Percentiles rank a stretch among this genome's conserved stretches.
These are phyloP conservation scores for Prenolepis imparis DNA, from an alignment of 2,888 invertebrate genomes.

Conservation along the genomic window DNA sequence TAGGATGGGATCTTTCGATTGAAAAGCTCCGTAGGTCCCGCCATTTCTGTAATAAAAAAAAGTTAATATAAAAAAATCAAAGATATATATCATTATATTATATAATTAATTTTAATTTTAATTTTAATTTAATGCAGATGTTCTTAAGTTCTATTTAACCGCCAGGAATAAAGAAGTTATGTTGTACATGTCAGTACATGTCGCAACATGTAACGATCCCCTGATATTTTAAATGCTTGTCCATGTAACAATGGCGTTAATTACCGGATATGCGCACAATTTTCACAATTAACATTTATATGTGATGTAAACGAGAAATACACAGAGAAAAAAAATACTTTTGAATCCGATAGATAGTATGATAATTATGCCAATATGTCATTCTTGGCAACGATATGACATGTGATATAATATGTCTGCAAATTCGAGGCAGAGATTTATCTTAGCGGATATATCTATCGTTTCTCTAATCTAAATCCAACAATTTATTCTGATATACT, in stretches of 20 bases:
- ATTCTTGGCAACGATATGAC: constrained; percentile 19
- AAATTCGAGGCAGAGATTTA: constrained; percentile 11
- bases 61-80: neutral
- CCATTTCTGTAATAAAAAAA: constrained; percentile 76
- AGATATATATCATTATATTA: neutral
- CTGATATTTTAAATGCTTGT: constrained; percentile 9
- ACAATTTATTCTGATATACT: neutral
- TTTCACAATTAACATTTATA: constrained; percentile 13
- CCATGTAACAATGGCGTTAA: constrained; percentile 14
- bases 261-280: constrained; percentile 31
- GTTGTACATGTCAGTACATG: neutral
- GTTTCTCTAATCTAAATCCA: neutral
- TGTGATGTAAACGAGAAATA: neutral
- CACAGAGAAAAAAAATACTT: neutral
- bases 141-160: neutral
- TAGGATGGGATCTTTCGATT: constrained; percentile 87
- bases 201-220: neutral
- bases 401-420: constrained; percentile 11
- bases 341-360: neutral
- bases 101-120: neutral
- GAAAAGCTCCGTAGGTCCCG: constrained; percentile 85
- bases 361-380: constrained; percentile 2
- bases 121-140: neutral
- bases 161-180: neutral
- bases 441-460: neutral